Percentiles rank a stretch among this genome's conserved stretches.
phyloP scores from a whole-genome alignment of 2,888 invertebrate genomes.

The Bruchidius siliquastri region DNA sequence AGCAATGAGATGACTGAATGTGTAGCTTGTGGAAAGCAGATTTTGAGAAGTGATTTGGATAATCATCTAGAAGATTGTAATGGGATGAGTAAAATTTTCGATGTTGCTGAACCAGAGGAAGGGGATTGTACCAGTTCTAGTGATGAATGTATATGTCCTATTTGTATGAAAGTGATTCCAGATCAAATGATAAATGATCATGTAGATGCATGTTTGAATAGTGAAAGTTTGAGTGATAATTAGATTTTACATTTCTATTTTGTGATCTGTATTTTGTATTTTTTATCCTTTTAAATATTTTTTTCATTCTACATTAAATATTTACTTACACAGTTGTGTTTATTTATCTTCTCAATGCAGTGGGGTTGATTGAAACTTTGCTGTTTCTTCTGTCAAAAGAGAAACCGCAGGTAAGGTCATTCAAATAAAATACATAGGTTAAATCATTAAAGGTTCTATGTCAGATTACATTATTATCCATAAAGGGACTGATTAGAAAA shows the following conservation, averaged over 20 bases:
- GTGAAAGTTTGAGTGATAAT: slow-evolving; percentile 10
- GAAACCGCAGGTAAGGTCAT: too few species aligned
- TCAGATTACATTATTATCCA: too few species aligned
- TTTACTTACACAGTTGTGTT: too few species aligned
- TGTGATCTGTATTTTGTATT: too few species aligned
- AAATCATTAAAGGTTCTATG: too few species aligned
- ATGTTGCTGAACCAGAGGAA: slow-evolving; percentile 33
- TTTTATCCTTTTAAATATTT: too few species aligned
- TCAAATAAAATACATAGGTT: too few species aligned
- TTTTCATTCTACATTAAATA: too few species aligned
- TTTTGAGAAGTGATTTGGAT: slow-evolving; percentile 40
- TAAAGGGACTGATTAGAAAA: too few species aligned
- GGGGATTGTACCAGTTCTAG: slow-evolving; percentile 26
- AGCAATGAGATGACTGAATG: slow-evolving; percentile 29
- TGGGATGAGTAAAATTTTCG: slow-evolving; percentile 44
- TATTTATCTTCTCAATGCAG: too few species aligned
- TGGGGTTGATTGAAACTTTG: too few species aligned
- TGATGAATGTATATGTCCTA: slow-evolving; percentile 53
- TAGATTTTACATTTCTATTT: background rate
- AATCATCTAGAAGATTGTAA: slow-evolving; percentile 46
- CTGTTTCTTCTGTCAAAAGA: too few species aligned
- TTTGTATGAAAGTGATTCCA: slow-evolving; percentile 54
- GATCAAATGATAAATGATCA: slow-evolving; percentile 56
- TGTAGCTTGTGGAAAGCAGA: slow-evolving; percentile 44
- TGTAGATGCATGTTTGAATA: slow-evolving; percentile 50